Evolutionary conservation across 2,888 invertebrate species (phyloP).

Genomic region (Hydraecia micacea): DNA sequence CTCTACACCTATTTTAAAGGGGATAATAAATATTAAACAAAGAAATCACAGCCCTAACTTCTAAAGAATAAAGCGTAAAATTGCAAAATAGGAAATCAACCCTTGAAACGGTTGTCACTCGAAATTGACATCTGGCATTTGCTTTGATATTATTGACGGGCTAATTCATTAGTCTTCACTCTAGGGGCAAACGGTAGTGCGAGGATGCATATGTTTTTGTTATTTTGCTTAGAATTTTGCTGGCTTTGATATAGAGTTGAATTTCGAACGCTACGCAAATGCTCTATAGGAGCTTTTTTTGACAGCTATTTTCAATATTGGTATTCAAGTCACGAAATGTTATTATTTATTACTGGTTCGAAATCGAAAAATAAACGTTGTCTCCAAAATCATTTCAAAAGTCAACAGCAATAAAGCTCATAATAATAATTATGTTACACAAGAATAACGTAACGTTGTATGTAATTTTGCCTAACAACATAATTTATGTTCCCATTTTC

Average conservation of each 20-base stretch:
- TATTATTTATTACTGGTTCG: constrained; percentile 5
- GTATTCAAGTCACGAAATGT: constrained; percentile 9
- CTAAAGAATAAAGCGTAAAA: constrained; percentile 51
- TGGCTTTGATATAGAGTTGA: not conserved
- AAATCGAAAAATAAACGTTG: not conserved
- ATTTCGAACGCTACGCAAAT: not conserved
- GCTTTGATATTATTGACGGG: constrained; percentile 85
- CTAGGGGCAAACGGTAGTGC: constrained; percentile 67
- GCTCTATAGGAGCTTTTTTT: not conserved
- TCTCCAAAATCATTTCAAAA: not conserved
- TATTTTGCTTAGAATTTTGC: constrained; percentile 20
- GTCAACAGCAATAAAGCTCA: not conserved
- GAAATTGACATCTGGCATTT: constrained; percentile 84
- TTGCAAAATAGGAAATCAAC: constrained; percentile 61
- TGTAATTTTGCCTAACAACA: constrained; percentile 29
- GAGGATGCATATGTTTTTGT: constrained; percentile 31
- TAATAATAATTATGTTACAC: constrained; percentile 11
- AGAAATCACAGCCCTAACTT: constrained; percentile 59
- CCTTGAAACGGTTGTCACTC: constrained; percentile 79
- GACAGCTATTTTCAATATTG: not conserved
- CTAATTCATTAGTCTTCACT: constrained; percentile 82
- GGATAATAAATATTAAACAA: constrained; percentile 40
- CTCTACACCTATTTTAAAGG: constrained; percentile 63
- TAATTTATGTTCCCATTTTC: constrained; percentile 23
- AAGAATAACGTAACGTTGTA: not conserved